Evolutionary conservation across 2,888 invertebrate species (phyloP).

Genomic region (Agrilus mali): DNA sequence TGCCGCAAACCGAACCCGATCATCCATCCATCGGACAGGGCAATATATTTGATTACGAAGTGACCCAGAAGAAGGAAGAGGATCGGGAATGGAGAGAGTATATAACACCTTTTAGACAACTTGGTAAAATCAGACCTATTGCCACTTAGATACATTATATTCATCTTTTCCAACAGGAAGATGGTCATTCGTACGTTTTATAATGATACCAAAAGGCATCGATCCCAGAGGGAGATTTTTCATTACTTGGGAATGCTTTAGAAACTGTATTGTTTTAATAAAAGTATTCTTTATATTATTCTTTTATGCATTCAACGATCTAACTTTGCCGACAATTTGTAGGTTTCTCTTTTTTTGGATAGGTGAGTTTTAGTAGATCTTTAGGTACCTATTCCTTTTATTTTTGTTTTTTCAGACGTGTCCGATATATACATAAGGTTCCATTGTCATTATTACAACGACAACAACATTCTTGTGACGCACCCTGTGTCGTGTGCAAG

Average conservation of each 20-base stretch:
- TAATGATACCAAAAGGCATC: conserved; percentile 6
- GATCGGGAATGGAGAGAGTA: conserved; percentile 5
- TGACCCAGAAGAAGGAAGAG: conserved; percentile 7
- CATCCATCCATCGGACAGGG: conserved; percentile 9
- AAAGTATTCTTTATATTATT: no score
- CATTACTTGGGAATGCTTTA: conserved; percentile 10
- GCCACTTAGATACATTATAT: no score
- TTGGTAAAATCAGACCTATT: no score
- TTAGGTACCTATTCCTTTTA: no score
- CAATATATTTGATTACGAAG: conserved; percentile 10
- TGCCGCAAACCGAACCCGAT: conserved; percentile 8
- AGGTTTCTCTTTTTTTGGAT: no score
- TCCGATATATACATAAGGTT: conserved; percentile 29
- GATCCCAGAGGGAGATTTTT: conserved; percentile 10
- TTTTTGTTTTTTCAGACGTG: conserved; percentile 1
- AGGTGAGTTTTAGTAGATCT: no score
- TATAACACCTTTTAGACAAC: conserved; percentile 5
- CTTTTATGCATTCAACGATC: no score
- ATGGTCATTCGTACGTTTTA: conserved; percentile 9
- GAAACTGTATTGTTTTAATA: neutral
- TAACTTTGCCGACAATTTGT: no score
- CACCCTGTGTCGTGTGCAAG: conserved; percentile 39
- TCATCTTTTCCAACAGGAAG: conserved; percentile 6
- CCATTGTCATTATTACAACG: conserved; percentile 38
- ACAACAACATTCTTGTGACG: conserved; percentile 37